Conservation (phyloP, 2,113 vertebrate species). For the Cheilinus undulatus region DNA sequence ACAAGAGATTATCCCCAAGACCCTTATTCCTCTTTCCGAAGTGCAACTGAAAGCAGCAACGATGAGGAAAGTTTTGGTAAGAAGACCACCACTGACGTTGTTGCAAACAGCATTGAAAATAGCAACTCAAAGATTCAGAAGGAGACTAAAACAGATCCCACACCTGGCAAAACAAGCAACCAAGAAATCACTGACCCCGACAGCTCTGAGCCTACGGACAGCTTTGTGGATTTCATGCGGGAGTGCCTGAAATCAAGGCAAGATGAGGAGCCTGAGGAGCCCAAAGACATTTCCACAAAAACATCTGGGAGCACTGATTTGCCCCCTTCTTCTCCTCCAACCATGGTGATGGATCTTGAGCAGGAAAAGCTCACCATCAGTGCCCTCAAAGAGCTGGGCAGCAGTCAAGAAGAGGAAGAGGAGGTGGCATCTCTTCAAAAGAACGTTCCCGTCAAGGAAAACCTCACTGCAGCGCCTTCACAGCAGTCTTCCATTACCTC, state of each 20-base stretch:
- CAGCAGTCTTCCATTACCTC: conserved; percentile 42
- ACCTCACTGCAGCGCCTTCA: conserved; percentile 6
- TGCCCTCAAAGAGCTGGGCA: conserved; percentile 85
- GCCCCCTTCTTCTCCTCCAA: conserved; percentile 43
- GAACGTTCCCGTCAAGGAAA: conserved; percentile 21
- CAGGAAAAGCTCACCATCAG: conserved; percentile 88
- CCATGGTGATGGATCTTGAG: conserved; percentile 82
- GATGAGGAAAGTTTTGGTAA: conserved; percentile 46
- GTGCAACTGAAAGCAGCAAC: conserved; percentile 18
- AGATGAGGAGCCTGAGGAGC: conserved; percentile 67
- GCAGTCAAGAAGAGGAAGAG: conserved; percentile 74
- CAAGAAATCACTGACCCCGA: conserved; percentile 53
- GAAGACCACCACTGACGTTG: conserved; percentile 11
- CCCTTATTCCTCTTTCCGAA: conserved; percentile 68
- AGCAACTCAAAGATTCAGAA: conserved; percentile 26
- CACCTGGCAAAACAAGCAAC: conserved; percentile 49
- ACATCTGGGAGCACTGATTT: conserved; percentile 16
- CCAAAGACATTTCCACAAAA: conserved; percentile 12
- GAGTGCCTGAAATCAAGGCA: conserved; percentile 83
- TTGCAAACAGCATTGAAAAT: conserved; percentile 14
- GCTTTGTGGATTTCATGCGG: conserved; percentile 86
- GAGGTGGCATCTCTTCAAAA: conserved; percentile 12
- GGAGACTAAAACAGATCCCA: conserved; percentile 30
- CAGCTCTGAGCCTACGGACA: conserved; percentile 73
- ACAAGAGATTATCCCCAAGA: conserved; percentile 60